phyloP scores from a whole-genome alignment of 2,888 invertebrate genomes.

The Petrolisthes cinctipes region DNA sequence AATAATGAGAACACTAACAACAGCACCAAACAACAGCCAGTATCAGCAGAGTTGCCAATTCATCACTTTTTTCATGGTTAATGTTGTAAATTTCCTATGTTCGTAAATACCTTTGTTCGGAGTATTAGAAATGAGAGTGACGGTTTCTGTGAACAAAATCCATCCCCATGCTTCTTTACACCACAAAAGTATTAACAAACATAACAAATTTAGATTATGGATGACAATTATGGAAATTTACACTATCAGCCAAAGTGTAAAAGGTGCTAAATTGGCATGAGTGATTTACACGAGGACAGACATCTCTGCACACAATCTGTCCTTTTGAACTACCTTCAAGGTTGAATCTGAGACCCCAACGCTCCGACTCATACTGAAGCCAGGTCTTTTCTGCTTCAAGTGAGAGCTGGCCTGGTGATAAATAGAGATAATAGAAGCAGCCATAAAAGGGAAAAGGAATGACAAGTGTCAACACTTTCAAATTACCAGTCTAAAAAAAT shows the following conservation, averaged over 20 bases:
- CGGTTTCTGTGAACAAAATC: no score
- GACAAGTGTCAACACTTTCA: not conserved
- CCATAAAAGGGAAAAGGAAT: not conserved
- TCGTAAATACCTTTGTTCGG: no score
- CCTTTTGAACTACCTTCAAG: conserved; percentile 78
- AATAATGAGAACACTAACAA: no score
- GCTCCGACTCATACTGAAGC: conserved; percentile 90
- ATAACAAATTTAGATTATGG: no score
- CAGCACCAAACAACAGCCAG: no score
- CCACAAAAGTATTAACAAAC: no score
- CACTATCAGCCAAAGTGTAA: not conserved
- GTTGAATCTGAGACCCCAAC: conserved; percentile 86
- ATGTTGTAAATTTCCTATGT: no score
- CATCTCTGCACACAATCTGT: not conserved
- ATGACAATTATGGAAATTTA: not conserved
- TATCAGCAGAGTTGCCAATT: no score
- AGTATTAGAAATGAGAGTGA: no score
- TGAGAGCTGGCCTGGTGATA: conserved; percentile 80
- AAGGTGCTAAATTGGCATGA: not conserved
- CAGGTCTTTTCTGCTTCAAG: conserved; percentile 90
- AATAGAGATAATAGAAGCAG: not conserved
- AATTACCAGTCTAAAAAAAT: no score
- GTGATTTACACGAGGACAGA: not conserved
- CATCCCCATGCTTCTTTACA: no score
- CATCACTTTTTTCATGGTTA: no score